Percentiles rank a stretch among this genome's conserved stretches.
These are phyloP conservation scores for Sardinella longiceps DNA, from an alignment of 2,797 vertebrate species.

Conservation along the genomic window DNA sequence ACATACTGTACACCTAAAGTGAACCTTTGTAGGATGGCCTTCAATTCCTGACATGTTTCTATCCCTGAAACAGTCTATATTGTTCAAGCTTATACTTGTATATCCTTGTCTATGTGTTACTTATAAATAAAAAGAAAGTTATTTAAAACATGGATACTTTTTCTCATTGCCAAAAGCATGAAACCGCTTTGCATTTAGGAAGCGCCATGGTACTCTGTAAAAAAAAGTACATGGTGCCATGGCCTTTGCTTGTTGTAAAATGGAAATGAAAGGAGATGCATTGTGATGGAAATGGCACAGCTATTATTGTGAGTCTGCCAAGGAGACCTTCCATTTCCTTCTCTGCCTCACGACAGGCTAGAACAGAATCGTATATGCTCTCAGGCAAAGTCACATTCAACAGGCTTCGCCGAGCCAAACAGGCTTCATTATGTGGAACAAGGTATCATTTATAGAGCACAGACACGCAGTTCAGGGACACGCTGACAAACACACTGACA, in stretches of 20 bases:
- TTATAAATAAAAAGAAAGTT: not conserved
- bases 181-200: constrained; percentile 29
- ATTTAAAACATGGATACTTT: not conserved
- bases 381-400: constrained; percentile 69
- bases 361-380: constrained; percentile 64
- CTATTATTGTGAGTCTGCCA: constrained; percentile 70
- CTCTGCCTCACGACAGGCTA: constrained; percentile 65
- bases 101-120: not conserved
- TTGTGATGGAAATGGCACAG: constrained; percentile 62
- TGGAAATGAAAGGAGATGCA: constrained; percentile 31
- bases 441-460: constrained; percentile 68
- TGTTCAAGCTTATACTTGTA: too few species aligned
- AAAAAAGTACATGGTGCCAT: not conserved
- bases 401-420: constrained; percentile 53
- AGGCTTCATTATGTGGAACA: constrained; percentile 73
- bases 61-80: too few species aligned
- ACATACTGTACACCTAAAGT: too few species aligned
- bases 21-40: not conserved
- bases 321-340: constrained; percentile 62
- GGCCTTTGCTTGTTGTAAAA: not conserved
- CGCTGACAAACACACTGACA: constrained; percentile 73
- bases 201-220: not conserved
- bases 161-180: not conserved
- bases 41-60: too few species aligned
- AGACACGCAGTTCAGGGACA: constrained; percentile 64